These are phyloP conservation scores for Tetranychus piercei DNA, from an alignment of 2,888 invertebrate species.

Conservation along the genomic window DNA sequence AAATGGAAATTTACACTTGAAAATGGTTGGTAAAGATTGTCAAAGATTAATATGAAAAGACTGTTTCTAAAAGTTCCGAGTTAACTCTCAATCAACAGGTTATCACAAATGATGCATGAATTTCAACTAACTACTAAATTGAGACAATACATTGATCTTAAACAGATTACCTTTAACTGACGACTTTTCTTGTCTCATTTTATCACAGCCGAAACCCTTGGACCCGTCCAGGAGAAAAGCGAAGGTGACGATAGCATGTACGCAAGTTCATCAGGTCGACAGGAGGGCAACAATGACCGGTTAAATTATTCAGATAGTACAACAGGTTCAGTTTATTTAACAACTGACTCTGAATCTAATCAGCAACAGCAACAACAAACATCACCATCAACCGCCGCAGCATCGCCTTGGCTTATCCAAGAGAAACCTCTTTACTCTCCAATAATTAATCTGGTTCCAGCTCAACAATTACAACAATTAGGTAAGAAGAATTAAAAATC, in stretches of 20 bases:
- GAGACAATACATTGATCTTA: too few species aligned
- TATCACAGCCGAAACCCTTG: constrained; percentile 24
- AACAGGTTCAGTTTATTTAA: constrained; percentile 5
- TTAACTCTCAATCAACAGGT: too few species aligned
- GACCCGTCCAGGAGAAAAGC: constrained; percentile 23
- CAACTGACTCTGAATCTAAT: constrained; percentile 3
- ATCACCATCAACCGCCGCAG: constrained; percentile 9
- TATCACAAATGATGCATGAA: too few species aligned
- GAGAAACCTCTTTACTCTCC: constrained; percentile 30
- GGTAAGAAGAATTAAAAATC: background rate
- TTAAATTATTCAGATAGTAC: constrained; percentile 12
- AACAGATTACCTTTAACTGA: background rate
- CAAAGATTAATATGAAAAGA: too few species aligned
- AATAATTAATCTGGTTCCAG: constrained; percentile 30
- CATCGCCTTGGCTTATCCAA: constrained; percentile 27
- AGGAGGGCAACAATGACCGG: constrained; percentile 7
- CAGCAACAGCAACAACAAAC: constrained; percentile 2
- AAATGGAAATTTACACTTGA: too few species aligned
- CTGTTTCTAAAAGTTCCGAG: too few species aligned
- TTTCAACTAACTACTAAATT: too few species aligned
- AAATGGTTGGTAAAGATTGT: too few species aligned
- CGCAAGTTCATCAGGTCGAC: constrained; percentile 14
- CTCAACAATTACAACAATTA: constrained; percentile 13
- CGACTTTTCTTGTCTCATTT: background rate
- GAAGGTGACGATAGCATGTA: constrained; percentile 19